Conservation (phyloP, 2,113 vertebrate genomes). For the Uropsilus gracilis region DNA sequence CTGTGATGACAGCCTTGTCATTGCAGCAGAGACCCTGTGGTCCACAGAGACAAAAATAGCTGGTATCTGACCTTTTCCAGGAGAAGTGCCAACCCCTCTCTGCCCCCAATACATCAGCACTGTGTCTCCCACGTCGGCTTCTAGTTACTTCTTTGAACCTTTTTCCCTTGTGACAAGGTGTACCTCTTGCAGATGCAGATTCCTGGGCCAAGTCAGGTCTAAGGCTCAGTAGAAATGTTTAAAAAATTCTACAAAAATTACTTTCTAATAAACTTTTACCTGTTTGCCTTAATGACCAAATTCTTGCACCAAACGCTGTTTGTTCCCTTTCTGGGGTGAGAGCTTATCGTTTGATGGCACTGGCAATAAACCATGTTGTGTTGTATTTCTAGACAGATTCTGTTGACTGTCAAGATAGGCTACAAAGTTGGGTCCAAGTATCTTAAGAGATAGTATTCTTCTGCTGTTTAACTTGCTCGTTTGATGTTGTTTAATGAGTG, state of each 20-base stretch:
- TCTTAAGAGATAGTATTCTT: background rate
- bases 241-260: background rate
- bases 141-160: background rate
- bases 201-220: background rate
- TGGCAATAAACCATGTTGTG: background rate
- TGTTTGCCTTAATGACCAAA: background rate
- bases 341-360: background rate
- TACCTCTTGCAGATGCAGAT: background rate
- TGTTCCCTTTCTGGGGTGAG: background rate
- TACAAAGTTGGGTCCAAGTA: background rate
- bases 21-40: background rate
- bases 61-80: background rate
- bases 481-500: background rate
- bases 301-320: background rate
- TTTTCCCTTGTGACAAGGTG: background rate
- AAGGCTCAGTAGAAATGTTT: background rate
- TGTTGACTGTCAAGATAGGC: background rate
- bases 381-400: slow-evolving; percentile 25
- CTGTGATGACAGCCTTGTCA: background rate
- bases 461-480: background rate
- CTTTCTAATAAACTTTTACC: background rate
- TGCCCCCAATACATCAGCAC: background rate
- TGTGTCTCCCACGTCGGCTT: background rate
- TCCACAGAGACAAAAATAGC: background rate
- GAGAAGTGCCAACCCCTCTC: background rate